These are phyloP conservation scores for Sphenodon punctatus DNA, from an alignment of 2,797 vertebrate genomes.

Conservation along the genomic window DNA sequence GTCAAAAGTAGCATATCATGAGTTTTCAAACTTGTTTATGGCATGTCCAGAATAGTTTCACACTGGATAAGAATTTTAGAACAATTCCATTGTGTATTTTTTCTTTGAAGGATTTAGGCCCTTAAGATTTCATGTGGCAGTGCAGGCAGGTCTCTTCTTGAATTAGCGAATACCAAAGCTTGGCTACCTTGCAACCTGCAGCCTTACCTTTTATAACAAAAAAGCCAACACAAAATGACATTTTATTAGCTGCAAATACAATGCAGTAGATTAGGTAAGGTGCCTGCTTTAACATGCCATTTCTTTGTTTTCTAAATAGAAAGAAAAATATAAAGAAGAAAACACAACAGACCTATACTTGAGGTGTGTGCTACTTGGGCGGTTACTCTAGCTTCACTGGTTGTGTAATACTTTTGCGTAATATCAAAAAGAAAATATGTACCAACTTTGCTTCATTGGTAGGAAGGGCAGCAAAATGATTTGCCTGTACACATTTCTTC, in stretches of 20 bases:
- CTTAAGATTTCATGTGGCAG: background rate
- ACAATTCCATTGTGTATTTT: background rate
- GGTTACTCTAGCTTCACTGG: background rate
- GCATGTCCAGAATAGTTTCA: slow-evolving; percentile 2
- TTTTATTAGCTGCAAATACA: slow-evolving; percentile 25
- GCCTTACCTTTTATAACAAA: slow-evolving; percentile 13
- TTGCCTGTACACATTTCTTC: background rate
- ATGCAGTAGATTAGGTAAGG: slow-evolving; percentile 18
- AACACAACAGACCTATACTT: background rate
- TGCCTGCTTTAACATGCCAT: slow-evolving; percentile 43
- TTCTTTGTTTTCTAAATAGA: slow-evolving; percentile 13
- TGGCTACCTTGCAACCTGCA: slow-evolving; percentile 24
- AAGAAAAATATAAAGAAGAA: no score
- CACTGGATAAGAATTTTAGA: background rate
- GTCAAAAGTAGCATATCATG: background rate
- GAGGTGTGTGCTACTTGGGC: background rate
- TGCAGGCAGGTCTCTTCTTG: slow-evolving; percentile 48
- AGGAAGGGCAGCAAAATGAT: background rate
- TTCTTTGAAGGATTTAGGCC: slow-evolving; percentile 21
- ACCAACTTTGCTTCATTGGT: background rate
- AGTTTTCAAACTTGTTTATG: background rate
- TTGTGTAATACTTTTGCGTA: slow-evolving; percentile 2
- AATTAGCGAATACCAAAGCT: background rate
- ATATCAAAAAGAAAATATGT: background rate
- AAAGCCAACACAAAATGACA: slow-evolving; percentile 27